phyloP scores from a whole-genome alignment of 2,113 vertebrate genomes.

The western clawed frog (Xenopus tropicalis) region UCB_Xtro_10.0 CM004443.2:125025001-125025500 shows the following conservation, averaged over 20 bases:
- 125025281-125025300: background rate
- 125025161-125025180: too few species aligned
- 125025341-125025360: background rate
- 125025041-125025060: too few species aligned
- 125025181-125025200: background rate
- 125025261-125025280: background rate
- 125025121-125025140: too few species aligned
- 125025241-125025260: constrained; percentile 20
- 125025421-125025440: constrained; percentile 12
- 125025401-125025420: constrained; percentile 6
- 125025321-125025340: background rate
- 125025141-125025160: too few species aligned
- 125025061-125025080: too few species aligned
- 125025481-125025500: background rate
- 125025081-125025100: too few species aligned
- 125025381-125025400: constrained; percentile 10
- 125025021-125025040: too few species aligned
- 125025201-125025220: background rate
- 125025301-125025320: background rate
- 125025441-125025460: background rate
- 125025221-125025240: constrained; percentile 4
- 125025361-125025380: background rate
- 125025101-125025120: too few species aligned
- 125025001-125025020: too few species aligned
- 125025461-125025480: constrained; percentile 31